Evolutionary conservation across 2,113 vertebrate species (phyloP), one percentile per base, ranked within the genome.

Genomic region (Oncorhynchus kisutch): DNA sequence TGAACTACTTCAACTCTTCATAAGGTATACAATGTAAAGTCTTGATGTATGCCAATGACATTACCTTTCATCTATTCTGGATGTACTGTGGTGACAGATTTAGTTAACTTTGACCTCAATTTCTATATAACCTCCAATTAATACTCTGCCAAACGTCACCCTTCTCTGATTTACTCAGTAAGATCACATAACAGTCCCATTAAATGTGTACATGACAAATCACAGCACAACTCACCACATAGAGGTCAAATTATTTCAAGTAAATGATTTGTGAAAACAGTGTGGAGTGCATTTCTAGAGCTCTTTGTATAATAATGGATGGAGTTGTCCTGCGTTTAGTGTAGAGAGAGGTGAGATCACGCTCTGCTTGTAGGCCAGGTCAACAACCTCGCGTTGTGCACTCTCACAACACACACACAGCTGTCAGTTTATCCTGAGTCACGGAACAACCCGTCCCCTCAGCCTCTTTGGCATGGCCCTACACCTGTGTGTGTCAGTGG

Each of bases 381-480:
- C 51, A 54, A 16, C 51, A 54, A 54, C 51, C 51, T 54, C 1
- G 4, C 3, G 5, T 4, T 9, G 31, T 27, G 62, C 72, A 73
- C 25, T 62, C 71, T 16, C 67, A 66, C 67, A 66, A 45, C 68
- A 71, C 74, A 73, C 62, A 49, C 74, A 77, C 70, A 73, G 9
- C 18, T 34, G 60, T 39, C 22, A 12, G 71, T 66, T 78, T 51
- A 57, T 72, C 27, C 18, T 66, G 49, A 70, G 65, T 73, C 68
- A 39, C 20, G n/a, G 71, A 25, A 6, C 72, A 72, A 78, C 77
- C 68, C 48, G 77, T 71, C 12, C 45, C 72, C 25, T 27, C 39
- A 73, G 69, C 16, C 48, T 71, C 48, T n/a, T 14, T 72, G 49
- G 11, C 24, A 4, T 64, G 29, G 16, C 4, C 29, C 14, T 34